Base-by-base conservation (phyloP, 1,140 invertebrate genomes). In the Zaprionus vittiger region DNA sequence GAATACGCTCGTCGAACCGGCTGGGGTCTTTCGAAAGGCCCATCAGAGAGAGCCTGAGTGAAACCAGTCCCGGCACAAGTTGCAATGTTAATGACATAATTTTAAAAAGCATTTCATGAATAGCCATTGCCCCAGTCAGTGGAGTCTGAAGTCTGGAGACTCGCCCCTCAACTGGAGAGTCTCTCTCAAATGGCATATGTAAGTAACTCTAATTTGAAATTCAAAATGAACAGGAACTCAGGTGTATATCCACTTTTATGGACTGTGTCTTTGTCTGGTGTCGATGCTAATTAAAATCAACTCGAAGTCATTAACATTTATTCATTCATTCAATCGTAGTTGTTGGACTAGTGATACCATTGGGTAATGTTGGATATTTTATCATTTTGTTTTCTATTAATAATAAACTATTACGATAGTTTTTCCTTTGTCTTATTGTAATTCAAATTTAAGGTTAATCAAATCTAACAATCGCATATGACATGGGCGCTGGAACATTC, bases 31-130 rank as follows among this genome's bases (percentile, higher is more conserved):
- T 54, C 24, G 68, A 26, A 31, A 54, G 49, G 28, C n/a, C 72
- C 70, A 65, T 55, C 65, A 54, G 12, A 26, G 54, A 76, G 47
- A 56, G 24, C 37, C 63, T 12, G 66, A 70, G 44, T 49, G 26
- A 73, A 83, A 89, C 84, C 81, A 81, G 83, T 89, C 84, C 54
- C 61, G 64, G 70, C 65, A 65, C 80, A 64, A 79, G 77, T 75
- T 70, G 83, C 83, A 87, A 87, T 87, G 84, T 87, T 87, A 87
- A 87, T 87, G 83, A 89, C 83, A 87, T 87, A 87, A 87, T 87
- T 84, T 83, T 54, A 78, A 83, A 86, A 83, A 86, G 83, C 77
- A 74, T 83, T 87, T 83, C 77, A 89, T 89, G 79, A 86, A 86
- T 83, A 81, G 81, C 67, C 84, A 76, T 67, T 86, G 64, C 62